Evolutionary conservation across 2,113 vertebrate species (phyloP), one percentile per base, ranked within the genome.

Genomic region (Cyprinus carpio): DNA sequence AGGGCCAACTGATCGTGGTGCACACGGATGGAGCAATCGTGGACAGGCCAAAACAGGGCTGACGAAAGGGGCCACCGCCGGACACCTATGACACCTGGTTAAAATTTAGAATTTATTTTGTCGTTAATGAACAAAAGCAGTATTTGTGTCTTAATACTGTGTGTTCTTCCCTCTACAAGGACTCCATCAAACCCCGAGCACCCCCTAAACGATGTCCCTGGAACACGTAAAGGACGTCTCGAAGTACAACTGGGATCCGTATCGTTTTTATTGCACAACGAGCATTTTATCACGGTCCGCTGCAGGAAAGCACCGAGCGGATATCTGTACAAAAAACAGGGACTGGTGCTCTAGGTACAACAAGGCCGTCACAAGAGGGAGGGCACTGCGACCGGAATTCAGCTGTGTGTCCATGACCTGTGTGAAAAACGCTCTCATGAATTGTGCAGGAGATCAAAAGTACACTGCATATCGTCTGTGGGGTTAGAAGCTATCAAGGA

Each of bases 171-270:
- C 23, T 84, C 74, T 25, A n/a, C 79, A 97, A 97, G 95, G n/a
- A n/a, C n/a, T n/a, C 37, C 92, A 95, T 0, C 97, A 95, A 75
- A 96, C 96, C 10, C 95, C 96, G 20, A 92, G 96, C 3, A 92
- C 95, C 0, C 95, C 96, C 88, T 98, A n/a, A n/a, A n/a, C n/a
- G 85, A 91, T 94, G 2, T 90, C n/a, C n/a, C 96, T 0, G 94
- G 95, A n/a, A 4, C 96, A 95, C 43, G 97, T 97, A 12, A 99
- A 98, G 83, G 95, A 96, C 3, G 95, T 94, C 40, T 97, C 97
- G 78, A 99, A 98, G 86, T 99, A 99, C 86, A 99, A 97, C 96
- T 99, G 98, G 98, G 98, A 99, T 93, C 96, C 97, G 0, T n/a
- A n/a, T 98, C 98, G 0, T 98, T 97, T 8, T 98, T n/a, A n/a